Percentiles rank a stretch among this genome's conserved stretches.
phyloP scores from a whole-genome alignment of 1,140 invertebrate species.

The Macrobrachium nipponense region DNA sequence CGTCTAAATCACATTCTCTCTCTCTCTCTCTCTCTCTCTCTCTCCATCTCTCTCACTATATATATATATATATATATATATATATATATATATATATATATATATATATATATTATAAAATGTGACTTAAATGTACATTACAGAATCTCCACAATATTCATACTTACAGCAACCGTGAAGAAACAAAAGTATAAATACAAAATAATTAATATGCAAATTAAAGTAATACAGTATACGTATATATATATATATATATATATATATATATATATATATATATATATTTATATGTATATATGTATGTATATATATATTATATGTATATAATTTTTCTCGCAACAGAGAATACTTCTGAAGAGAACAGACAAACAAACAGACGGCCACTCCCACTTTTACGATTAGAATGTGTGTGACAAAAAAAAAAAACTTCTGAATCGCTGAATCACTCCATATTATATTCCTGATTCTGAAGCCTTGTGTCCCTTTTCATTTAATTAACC shows the following conservation, averaged over 20 bases:
- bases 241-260: conserved; percentile 26
- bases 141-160: no score
- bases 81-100: conserved; percentile 14
- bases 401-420: no score
- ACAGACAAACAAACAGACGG: no score
- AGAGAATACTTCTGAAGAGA: no score
- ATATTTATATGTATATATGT: conserved; percentile 31
- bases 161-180: no score
- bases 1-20: no score
- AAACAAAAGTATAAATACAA: conserved; percentile 13
- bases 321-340: background rate
- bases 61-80: conserved; percentile 16
- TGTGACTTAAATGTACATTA: background rate
- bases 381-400: no score
- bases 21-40: conserved; percentile 35
- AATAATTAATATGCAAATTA: conserved; percentile 11
- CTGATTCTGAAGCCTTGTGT: no score
- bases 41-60: conserved; percentile 23
- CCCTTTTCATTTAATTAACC: no score
- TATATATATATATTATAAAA: conserved; percentile 22
- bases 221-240: conserved; percentile 9
- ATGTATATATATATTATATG: background rate
- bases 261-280: conserved; percentile 12
- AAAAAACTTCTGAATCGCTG: no score
- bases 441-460: no score